Conservation (phyloP, 2,888 invertebrate species). For the Drosophila monieri region DNA sequence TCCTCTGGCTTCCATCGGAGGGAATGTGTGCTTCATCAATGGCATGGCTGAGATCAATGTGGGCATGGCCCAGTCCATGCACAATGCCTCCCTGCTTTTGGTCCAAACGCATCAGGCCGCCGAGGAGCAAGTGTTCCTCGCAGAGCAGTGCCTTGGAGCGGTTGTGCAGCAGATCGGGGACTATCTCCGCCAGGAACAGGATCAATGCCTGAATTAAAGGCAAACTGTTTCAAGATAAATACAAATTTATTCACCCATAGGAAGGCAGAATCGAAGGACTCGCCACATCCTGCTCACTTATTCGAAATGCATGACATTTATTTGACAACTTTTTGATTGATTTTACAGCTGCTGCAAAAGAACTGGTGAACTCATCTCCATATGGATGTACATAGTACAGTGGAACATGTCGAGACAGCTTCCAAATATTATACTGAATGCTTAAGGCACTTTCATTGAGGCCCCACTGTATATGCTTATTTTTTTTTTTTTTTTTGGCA, state of each 20-base stretch:
- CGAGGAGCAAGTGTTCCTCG: slow-evolving; percentile 46
- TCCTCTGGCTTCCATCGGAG: slow-evolving; percentile 39
- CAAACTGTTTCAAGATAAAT: slow-evolving; percentile 4
- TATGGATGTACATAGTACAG: slow-evolving; percentile 2
- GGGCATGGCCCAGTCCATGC: slow-evolving; percentile 61
- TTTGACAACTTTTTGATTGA: slow-evolving; percentile 81
- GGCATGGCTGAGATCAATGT: slow-evolving; percentile 66
- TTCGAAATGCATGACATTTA: slow-evolving; percentile 78
- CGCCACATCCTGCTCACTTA: slow-evolving; percentile 47
- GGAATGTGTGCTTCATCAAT: slow-evolving; percentile 63
- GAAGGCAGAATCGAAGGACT: slow-evolving; percentile 25
- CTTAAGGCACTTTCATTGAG: neutral
- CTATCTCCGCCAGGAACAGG: slow-evolving; percentile 49
- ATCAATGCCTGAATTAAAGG: slow-evolving; percentile 49
- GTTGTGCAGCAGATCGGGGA: slow-evolving; percentile 52
- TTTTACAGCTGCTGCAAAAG: slow-evolving; percentile 75
- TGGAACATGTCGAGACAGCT: neutral
- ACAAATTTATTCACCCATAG: slow-evolving; percentile 71
- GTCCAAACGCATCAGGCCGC: slow-evolving; percentile 57
- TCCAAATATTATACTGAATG: neutral
- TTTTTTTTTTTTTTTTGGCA: slow-evolving; percentile 9
- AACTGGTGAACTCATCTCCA: slow-evolving; percentile 18
- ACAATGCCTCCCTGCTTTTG: slow-evolving; percentile 60
- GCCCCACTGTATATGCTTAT: neutral
- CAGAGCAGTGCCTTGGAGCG: slow-evolving; percentile 53